Base-by-base conservation (phyloP, 2,797 vertebrate genomes). In the Enteromius viviparus region DNA sequence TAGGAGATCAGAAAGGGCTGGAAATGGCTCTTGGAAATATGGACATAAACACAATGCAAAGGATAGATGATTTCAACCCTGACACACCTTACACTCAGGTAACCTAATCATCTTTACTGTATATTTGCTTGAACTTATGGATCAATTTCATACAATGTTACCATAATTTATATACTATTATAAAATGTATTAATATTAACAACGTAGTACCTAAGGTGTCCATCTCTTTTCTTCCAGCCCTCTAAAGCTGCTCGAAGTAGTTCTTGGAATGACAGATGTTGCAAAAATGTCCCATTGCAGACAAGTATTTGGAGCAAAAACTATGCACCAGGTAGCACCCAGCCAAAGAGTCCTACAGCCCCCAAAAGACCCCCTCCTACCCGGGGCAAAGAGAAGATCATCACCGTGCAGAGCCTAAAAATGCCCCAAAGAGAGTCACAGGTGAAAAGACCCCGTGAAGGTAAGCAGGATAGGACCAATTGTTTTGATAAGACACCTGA, bases 1-100 rank as follows among this genome's bases (percentile, higher is more conserved):
- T 98, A 40, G 97, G 96, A 77, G 96, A 99, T 87, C 88, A 89
- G 10, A 85, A 90, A 88, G 97, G 96, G 77, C 92, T 97, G 80
- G 96, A 98, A 72, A 96, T 99, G 95, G 97, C 98, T 4, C 88
- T 99, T 85, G 98, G 98, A 85, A 99, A 99, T 87, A 85, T 96
- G 86, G 95, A 99, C 86, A 89, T 99, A 9, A 92, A 96, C 91
- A 98, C 95, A 45, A 92, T 97, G 93, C 88, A 96, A 88, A 93
- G 90, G 86, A 96, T 97, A 0, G 97, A 98, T 81, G 72, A 96
- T 88, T 99, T 96, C 83, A 92, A 89, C 87, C 98, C 97, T 2
- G 96, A 98, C 76, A 84, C 76, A 12, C 87, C 91, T 29, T 62
- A 51, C 90, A 89, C 94, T 91, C 84, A 91, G 80, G 83, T 91